Conservation (phyloP, 30 jellyfish, hydroid and myxozoan species). For the Sanderia malayensis region DNA sequence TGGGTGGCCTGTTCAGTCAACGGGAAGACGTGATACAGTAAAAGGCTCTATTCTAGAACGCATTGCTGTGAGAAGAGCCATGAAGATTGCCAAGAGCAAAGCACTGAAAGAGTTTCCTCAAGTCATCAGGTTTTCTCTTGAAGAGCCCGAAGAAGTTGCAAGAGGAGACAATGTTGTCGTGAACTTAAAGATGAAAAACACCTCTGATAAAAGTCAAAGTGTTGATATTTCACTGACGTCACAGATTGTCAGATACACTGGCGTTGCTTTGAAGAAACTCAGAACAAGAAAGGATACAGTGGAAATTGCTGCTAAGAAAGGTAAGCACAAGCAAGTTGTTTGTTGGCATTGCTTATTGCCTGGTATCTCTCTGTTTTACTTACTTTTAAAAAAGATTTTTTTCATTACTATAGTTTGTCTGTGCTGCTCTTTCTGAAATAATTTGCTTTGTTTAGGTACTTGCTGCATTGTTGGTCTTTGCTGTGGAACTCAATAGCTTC, state of each 20-base stretch:
- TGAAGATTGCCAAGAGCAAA: constrained; percentile 57
- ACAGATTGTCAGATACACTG: constrained; percentile 74
- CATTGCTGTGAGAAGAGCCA: constrained; percentile 68
- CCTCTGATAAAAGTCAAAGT: neutral
- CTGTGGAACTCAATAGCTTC: too few relatives aligned
- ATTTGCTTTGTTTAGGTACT: too few relatives aligned
- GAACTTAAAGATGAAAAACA: constrained; percentile 43
- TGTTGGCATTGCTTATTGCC: too few relatives aligned
- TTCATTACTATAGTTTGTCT: too few relatives aligned
- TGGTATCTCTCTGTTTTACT: too few relatives aligned
- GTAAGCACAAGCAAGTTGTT: too few relatives aligned
- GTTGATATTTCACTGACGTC: constrained; percentile 53
- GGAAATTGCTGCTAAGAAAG: constrained; percentile 36
- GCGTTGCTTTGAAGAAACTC: constrained; percentile 68
- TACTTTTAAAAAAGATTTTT: too few relatives aligned
- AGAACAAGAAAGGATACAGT: neutral
- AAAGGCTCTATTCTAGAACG: constrained; percentile 79
- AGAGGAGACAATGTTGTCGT: constrained; percentile 45
- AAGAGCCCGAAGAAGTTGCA: constrained; percentile 34
- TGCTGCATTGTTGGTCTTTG: too few relatives aligned
- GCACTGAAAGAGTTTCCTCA: constrained; percentile 24
- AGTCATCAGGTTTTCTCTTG: constrained; percentile 13
- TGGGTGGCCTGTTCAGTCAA: constrained; percentile 10
- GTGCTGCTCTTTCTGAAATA: too few relatives aligned
- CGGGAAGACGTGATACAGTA: constrained; percentile 65